Conservation (phyloP, 2,797 vertebrate genomes). For the Picus viridis region DNA sequence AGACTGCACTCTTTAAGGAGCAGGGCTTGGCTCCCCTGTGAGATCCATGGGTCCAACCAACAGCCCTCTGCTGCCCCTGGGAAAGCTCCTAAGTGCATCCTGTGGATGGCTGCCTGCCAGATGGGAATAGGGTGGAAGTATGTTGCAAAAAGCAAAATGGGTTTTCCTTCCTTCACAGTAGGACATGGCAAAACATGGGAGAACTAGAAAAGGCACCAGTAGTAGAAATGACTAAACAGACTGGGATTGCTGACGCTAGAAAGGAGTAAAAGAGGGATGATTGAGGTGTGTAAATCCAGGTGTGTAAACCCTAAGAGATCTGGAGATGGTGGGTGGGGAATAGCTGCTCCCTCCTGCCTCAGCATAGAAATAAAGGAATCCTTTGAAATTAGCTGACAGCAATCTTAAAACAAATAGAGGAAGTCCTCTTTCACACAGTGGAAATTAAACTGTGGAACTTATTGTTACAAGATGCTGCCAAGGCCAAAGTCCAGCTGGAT, state of each 20-base stretch:
- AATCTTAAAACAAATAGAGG: slow-evolving; percentile 47
- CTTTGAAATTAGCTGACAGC: background rate
- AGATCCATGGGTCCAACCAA: accelerated
- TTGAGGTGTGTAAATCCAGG: background rate
- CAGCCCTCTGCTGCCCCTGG: background rate
- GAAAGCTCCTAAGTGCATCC: accelerated
- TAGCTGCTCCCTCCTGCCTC: background rate
- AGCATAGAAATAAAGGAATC: background rate
- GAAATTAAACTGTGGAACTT: slow-evolving; percentile 16
- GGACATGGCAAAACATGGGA: background rate
- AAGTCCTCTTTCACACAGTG: slow-evolving; percentile 54
- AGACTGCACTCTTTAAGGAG: accelerated
- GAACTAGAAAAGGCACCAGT: background rate
- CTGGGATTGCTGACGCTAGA: background rate
- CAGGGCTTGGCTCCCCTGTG: background rate
- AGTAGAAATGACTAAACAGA: background rate
- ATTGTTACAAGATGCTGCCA: slow-evolving; percentile 21
- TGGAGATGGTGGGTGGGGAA: background rate
- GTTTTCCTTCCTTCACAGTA: background rate
- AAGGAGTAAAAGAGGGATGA: background rate
- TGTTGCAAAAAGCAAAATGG: background rate
- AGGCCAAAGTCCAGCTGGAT: background rate
- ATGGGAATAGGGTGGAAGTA: background rate
- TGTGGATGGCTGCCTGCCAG: background rate
- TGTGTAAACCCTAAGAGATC: background rate